Percentiles rank a stretch among this genome's conserved stretches.
Conservation (phyloP, 2,888 invertebrate species). For the Leucophenga maculata region DNA sequence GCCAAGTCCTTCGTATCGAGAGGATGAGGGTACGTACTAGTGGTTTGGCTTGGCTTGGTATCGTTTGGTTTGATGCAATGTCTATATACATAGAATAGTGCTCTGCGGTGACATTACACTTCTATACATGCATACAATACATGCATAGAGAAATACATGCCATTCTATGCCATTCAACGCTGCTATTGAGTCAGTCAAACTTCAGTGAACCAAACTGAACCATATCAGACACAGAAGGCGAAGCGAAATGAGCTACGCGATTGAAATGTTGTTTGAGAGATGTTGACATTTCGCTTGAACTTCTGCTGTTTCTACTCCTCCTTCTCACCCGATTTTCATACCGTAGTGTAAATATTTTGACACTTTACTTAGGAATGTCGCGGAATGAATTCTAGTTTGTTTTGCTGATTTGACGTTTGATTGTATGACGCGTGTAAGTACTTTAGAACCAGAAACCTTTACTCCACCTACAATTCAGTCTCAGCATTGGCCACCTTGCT, state of each 20-base stretch:
- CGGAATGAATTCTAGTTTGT: conserved; percentile 32
- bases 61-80: background rate
- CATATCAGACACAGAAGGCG: background rate
- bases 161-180: background rate
- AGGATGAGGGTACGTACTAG: too few relatives aligned
- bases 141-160: too few relatives aligned
- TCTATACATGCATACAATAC: background rate
- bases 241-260: conserved; percentile 50
- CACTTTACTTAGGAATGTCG: conserved; percentile 56
- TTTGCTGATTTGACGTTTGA: conserved; percentile 37
- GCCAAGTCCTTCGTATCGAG: background rate
- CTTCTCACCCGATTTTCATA: conserved; percentile 21
- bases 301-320: conserved; percentile 31
- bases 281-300: conserved; percentile 20
- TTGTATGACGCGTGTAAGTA: conserved; percentile 46
- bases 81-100: conserved; percentile 11
- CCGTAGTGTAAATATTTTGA: conserved; percentile 63
- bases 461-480: too few relatives aligned
- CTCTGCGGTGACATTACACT: background rate
- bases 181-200: conserved; percentile 6
- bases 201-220: conserved; percentile 16
- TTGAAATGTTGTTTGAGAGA: conserved; percentile 45
- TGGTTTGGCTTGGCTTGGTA: background rate
- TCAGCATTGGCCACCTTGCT: too few relatives aligned
- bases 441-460: conserved; percentile 25